phyloP scores from a whole-genome alignment of 2,888 invertebrate species.

The Portevinia maculata region DNA sequence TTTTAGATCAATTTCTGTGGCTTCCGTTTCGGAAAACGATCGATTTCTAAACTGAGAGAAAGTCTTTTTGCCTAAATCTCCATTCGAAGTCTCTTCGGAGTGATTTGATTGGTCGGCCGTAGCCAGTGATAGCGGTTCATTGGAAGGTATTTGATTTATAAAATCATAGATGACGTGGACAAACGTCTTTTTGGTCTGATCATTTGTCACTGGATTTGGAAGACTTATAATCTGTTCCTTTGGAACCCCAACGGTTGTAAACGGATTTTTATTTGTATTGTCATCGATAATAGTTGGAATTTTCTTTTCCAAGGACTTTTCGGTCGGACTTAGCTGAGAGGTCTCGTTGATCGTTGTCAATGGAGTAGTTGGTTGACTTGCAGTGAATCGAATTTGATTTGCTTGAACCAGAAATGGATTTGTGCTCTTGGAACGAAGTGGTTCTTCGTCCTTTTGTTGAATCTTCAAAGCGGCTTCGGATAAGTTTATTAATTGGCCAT shows the following conservation, averaged over 20 bases:
- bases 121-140: constrained; percentile 75
- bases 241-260: constrained; percentile 46
- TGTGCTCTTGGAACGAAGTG: constrained; percentile 76
- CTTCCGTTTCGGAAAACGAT: constrained; percentile 79
- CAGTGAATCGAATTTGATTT: constrained; percentile 28
- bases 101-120: constrained; percentile 62
- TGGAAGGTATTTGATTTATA: constrained; percentile 57
- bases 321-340: constrained; percentile 46
- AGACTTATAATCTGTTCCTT: constrained; percentile 29
- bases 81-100: constrained; percentile 15
- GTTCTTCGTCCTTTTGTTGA: constrained; percentile 62
- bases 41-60: constrained; percentile 77
- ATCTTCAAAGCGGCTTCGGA: constrained; percentile 57
- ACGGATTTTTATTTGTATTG: constrained; percentile 68
- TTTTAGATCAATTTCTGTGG: constrained; percentile 76
- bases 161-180: constrained; percentile 64
- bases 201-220: constrained; percentile 17
- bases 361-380: constrained; percentile 63
- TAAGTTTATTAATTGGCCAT: constrained; percentile 73
- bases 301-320: constrained; percentile 33
- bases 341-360: constrained; percentile 63
- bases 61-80: constrained; percentile 33
- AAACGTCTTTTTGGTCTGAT: constrained; percentile 56
- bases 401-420: constrained; percentile 80
- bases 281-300: constrained; percentile 47